phyloP scores from a whole-genome alignment of 1,140 invertebrate species.

The Dinoponera quadriceps region DNA sequence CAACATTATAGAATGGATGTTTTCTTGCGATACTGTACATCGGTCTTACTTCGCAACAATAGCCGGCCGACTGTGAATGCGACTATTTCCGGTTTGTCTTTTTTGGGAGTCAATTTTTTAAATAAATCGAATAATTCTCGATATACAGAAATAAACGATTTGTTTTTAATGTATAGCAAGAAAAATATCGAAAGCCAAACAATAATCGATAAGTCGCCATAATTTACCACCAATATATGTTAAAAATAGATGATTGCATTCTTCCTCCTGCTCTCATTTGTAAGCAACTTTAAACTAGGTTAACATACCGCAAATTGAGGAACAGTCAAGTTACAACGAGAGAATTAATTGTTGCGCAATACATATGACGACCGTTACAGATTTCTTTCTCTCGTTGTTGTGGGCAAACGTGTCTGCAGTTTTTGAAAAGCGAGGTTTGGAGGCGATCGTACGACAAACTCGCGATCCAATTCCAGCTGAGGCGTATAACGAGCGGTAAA shows the following conservation, averaged over 20 bases:
- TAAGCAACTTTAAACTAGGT: background rate
- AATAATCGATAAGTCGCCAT: background rate
- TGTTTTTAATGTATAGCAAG: background rate
- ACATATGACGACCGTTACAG: background rate
- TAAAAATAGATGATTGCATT: background rate
- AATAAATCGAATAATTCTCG: conserved; percentile 3
- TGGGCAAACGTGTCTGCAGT: conserved; percentile 35
- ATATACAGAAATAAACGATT: background rate
- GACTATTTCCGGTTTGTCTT: conserved; percentile 22
- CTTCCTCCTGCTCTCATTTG: background rate
- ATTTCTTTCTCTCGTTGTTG: conserved; percentile 18
- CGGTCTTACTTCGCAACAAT: conserved; percentile 15
- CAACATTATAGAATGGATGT: conserved; percentile 32
- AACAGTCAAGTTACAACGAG: background rate
- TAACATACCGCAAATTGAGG: background rate
- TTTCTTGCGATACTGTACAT: conserved; percentile 38
- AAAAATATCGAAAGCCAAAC: background rate
- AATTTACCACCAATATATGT: too few relatives aligned
- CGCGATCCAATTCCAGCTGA: conserved; percentile 37
- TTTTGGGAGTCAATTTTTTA: background rate
- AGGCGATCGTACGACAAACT: conserved; percentile 41
- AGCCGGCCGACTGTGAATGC: conserved; percentile 15
- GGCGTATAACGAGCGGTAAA: conserved; percentile 32
- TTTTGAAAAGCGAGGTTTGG: background rate
- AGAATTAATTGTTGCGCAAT: conserved; percentile 8